These are phyloP conservation scores for Clarias laeviceps DNA, from an alignment of 2,797 vertebrate species.

Conservation along the genomic window DNA sequence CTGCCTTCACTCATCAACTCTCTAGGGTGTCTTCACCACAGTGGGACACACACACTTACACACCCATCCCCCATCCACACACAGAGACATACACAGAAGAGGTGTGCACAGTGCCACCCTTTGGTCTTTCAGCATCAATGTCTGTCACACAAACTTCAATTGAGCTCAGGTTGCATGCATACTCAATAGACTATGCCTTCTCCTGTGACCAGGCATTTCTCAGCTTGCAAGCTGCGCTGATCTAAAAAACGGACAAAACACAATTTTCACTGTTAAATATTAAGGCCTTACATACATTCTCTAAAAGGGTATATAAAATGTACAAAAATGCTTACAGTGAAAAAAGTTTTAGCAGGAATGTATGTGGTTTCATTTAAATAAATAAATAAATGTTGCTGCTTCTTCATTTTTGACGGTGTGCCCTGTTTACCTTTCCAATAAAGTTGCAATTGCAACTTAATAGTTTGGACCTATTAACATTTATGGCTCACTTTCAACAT, in stretches of 20 bases:
- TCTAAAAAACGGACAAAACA: neutral
- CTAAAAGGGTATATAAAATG: neutral
- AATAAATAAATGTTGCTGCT: neutral
- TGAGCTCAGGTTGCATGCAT: constrained; percentile 12
- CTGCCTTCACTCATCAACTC: constrained; percentile 68
- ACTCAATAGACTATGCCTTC: constrained; percentile 33
- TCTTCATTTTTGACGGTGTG: neutral
- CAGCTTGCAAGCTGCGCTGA: neutral
- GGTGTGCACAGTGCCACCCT: constrained; percentile 18
- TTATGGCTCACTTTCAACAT: too few relatives aligned
- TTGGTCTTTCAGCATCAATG: constrained; percentile 26
- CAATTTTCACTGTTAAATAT: neutral
- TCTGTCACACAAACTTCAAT: constrained; percentile 38
- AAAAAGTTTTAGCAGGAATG: neutral
- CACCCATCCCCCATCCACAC: constrained; percentile 30
- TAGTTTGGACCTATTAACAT: too few relatives aligned
- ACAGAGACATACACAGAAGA: constrained; percentile 32
- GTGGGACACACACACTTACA: constrained; percentile 48
- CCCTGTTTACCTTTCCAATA: too few relatives aligned
- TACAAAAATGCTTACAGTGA: neutral
- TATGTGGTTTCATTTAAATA: neutral
- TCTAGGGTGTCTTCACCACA: constrained; percentile 65
- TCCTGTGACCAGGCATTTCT: neutral
- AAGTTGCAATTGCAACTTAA: too few relatives aligned
- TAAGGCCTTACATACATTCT: neutral